Base-by-base conservation (phyloP, 2,888 invertebrate genomes). In the Trissoscelio sp. region DNA sequence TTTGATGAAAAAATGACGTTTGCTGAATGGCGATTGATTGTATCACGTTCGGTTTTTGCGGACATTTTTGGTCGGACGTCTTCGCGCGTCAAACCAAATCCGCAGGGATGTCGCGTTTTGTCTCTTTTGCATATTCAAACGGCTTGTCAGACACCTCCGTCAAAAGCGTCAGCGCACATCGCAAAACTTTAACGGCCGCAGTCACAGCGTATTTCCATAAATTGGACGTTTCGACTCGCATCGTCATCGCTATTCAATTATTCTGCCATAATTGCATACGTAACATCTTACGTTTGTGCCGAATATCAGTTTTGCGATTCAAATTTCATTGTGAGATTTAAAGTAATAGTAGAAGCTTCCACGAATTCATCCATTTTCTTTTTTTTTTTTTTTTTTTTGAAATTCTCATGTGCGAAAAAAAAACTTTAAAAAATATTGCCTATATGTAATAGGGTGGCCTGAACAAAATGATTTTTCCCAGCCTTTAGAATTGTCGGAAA, bases 61-160 rank as follows among this genome's bases (percentile, higher is more conserved):
- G 18, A 66, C 64, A 57, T 55, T 64, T 44, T 31, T 48, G 51
- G 48, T 46, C 46, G 58, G 12, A 37, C 9, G 48, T 75, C 74
- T 66, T 75, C 18, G 48, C 62, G 53, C 39, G 42, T 62, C 53
- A 72, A 16, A 18, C 60, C 51, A 39, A 62, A 55, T 37, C 55
- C 51, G 46, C 11, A 24, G 55, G 22, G 44, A 55, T 57, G 55
- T 51, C 62, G 53, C 39, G 20, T 28, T 72, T 31, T 22, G 53
- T 44, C 80, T 70, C 74, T 80, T 80, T 75, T 80, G 80, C 83
- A 82, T 83, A 82, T 70, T 82, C 79, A 83, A 83, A 67, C 81
- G 51, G 66, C 79, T 73, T 77, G 83, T 81, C 80, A 83, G 73
- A 60, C 74, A 64, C 20, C 60, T 51, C 69, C 66, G 75, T 75